Evolutionary conservation across 2,113 vertebrate genomes (phyloP), one percentile per base, ranked within the genome.

Genomic region (Damaliscus lunatus): DNA sequence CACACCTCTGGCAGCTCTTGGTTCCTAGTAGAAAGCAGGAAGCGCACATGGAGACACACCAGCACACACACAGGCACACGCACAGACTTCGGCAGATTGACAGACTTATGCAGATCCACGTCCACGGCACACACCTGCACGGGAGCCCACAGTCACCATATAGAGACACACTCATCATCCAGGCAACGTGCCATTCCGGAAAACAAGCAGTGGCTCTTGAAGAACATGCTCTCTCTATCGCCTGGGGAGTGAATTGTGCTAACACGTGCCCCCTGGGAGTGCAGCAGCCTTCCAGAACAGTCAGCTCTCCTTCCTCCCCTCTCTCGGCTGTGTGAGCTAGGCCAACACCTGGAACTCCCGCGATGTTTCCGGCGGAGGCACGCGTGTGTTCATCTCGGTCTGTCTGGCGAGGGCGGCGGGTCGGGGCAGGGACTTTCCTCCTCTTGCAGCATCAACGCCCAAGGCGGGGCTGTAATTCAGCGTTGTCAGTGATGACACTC

Each of bases 141-240:
- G 1, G 71, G 36, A 77, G 36, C 6, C 36, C 40, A 74, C 36
- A 77, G 71, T 40, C 67, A 71, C 71, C 23, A 43, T 40, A 15
- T 0, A 31, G 78, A 53, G 16, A 36, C n/a, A 71, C 60, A 27
- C 19, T 21, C 52, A 83, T 21, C 33, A 19, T 11, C 6, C 1
- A 21, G 67, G 86, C 78, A 31, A 36, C 48, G 77, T n/a, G 43
- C 53, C 82, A 29, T 59, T 82, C 74, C 9, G 87, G 96, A 93
- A 60, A 11, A 17, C 14, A 50, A 71, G 46, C 15, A 46, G 59
- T 13, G 84, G 83, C 93, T 77, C 52, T 74, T 1, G 83, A 50
- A 31, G 64, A 95, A 48, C 13, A 10, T 60, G 48, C 40, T 81
- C 29, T 52, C 29, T 33, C 13, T 2, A 1, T 13, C 71, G 48